Conservation (phyloP, 2,113 vertebrate genomes). For the Bubo bubo region DNA sequence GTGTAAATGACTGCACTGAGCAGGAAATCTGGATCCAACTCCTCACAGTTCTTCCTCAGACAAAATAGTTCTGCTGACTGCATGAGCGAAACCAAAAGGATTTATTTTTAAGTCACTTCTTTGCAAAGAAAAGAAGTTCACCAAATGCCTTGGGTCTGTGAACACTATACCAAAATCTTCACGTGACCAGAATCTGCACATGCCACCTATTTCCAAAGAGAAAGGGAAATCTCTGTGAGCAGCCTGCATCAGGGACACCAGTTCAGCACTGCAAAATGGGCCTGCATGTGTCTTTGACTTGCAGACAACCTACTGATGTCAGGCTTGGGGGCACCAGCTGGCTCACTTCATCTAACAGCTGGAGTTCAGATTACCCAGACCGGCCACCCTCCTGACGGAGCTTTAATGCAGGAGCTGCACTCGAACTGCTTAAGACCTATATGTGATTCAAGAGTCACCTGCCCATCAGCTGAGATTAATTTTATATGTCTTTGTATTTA, state of each 20-base stretch:
- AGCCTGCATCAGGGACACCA: background rate
- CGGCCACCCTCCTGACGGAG: background rate
- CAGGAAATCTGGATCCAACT: background rate
- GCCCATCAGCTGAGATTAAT: background rate
- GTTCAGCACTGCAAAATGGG: background rate
- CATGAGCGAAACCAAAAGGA: background rate
- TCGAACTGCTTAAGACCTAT: background rate
- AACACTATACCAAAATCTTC: background rate
- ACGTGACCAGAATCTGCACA: background rate
- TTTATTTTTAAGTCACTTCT: background rate
- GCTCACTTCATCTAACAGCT: background rate
- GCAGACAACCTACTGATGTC: background rate
- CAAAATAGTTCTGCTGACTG: background rate
- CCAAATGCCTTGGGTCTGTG: background rate
- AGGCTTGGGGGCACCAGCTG: background rate
- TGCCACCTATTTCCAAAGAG: background rate
- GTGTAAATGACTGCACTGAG: background rate
- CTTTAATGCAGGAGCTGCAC: background rate
- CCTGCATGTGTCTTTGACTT: background rate
- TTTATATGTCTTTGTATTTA: background rate
- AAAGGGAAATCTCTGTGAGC: background rate
- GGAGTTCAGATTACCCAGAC: background rate
- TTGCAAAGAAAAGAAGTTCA: background rate
- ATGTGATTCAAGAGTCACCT: background rate
- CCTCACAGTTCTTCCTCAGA: background rate